Base-by-base conservation (phyloP, 1,140 invertebrate genomes). In the Magallana gigas region DNA sequence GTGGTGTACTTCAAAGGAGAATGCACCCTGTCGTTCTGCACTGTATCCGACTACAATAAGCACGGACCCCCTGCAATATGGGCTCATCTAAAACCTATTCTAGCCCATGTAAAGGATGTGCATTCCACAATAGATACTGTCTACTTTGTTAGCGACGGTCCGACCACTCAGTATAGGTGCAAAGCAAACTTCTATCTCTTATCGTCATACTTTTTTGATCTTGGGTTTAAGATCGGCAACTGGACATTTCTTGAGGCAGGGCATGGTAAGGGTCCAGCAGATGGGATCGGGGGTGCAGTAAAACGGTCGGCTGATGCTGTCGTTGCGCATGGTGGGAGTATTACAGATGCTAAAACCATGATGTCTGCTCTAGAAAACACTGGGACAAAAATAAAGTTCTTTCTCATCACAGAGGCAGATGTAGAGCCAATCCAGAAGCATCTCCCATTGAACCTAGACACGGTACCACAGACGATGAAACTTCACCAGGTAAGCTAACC, bases 221-320 rank as follows among this genome's bases (percentile, higher is more conserved):
- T 71, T 16, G 84, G 84, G 14, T 85, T 76, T 18, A 71, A 23
- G 11, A 57, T 23, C 16, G 64, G 64, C n/a, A 71, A 71, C 18
- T 71, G n/a, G 18, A n/a, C 23, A 9, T 95, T 93, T 89, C 92
- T 89, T 62, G 94, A 95, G 92, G 91, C 94, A 57, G 94, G 94
- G 8, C 94, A 95, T 92, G 95, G 95, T 11, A 95, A 95, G 91
- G 95, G 94, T 9, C 91, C 92, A 23, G 93, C 94, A 58, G 94
- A 95, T 94, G 95, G 95, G 60, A 91, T 95, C 68, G 95, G 95
- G 48, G 94, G 92, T 8, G 89, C 90, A 57, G 90, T 95, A 56
- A 95, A 95, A 91, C 62, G 96, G n/a, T 59, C 64, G 62, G 86
- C 88, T 57, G 89, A 90, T 68, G 9, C 16, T 11, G 9, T 58